Base-by-base conservation (phyloP, 2,888 invertebrate species). In the Pterostichus niger region DNA sequence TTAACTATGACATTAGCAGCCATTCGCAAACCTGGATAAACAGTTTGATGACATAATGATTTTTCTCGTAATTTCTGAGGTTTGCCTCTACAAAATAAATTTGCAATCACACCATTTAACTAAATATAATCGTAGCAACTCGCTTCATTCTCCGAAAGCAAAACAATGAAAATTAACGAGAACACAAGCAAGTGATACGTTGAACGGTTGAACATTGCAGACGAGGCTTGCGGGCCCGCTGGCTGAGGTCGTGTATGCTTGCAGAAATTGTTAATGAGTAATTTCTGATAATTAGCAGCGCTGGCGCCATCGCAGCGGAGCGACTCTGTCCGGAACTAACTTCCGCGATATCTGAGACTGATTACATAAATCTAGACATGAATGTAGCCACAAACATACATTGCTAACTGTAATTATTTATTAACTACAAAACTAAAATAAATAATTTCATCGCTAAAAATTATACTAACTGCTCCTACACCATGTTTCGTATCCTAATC, bases 221-320 rank as follows among this genome's bases (percentile, higher is more conserved):
- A 6, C 40, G 40, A n/a, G n/a, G n/a, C n/a, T n/a, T n/a, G n/a
- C n/a, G n/a, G n/a, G n/a, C n/a, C n/a, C n/a, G n/a, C n/a, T n/a
- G 9, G 40, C 24, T 35, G 33, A 33, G 13, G 59, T 40, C 40
- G 17, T 71, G 68, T 44, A 71, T 40, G 17, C 68, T 40, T 71
- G 68, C 46, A 71, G 35, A 35, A 64, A 64, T 71, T 17, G 68
- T 71, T 71, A 71, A 71, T 71, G 68, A 71, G 68, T 17, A 71
- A 71, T 71, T 71, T 17, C 68, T 71, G 68, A 71, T 71, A 71
- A 71, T 71, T 71, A 71, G 68, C 68, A 71, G 68, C 33, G 40
- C 64, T 15, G 10, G 68, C 68, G 56, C 56, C 56, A 56, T 17
- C 13, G 24, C 56, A 17, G 13, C 56, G 9, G 13, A 17, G 56